These are phyloP conservation scores for Nannobrachium achirus DNA, from an alignment of 2,113 vertebrate genomes.

Conservation along the genomic window DNA sequence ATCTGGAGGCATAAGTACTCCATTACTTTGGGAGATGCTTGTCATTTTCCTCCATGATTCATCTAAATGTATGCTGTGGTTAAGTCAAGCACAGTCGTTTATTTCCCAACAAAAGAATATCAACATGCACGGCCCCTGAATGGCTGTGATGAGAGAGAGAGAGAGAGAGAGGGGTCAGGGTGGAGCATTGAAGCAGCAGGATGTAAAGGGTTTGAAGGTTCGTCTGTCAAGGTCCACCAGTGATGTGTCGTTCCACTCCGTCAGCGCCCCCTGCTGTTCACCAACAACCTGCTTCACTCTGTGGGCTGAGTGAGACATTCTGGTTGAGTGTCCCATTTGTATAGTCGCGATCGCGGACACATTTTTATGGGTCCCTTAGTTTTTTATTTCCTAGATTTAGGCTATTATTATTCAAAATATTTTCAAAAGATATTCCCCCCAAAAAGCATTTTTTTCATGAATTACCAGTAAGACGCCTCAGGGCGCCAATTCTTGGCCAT, in stretches of 20 bases:
- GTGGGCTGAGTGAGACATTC: conserved; percentile 49
- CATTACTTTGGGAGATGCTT: not conserved
- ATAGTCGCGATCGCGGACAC: too few relatives aligned
- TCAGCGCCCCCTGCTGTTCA: conserved; percentile 31
- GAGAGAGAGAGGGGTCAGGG: conserved; percentile 14
- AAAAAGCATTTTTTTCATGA: too few relatives aligned
- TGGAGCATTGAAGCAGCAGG: conserved; percentile 53
- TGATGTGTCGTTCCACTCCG: conserved; percentile 49
- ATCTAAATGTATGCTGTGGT: not conserved
- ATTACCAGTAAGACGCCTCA: too few relatives aligned
- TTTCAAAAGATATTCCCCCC: too few relatives aligned
- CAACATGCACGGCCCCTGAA: too few relatives aligned
- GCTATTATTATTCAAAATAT: too few relatives aligned
- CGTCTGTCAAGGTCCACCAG: conserved; percentile 11
- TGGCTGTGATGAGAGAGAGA: not conserved
- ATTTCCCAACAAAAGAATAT: too few relatives aligned
- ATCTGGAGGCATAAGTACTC: not conserved
- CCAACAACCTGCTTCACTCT: conserved; percentile 45
- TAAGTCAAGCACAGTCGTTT: not conserved
- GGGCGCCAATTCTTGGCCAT: too few relatives aligned
- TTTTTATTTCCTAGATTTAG: too few relatives aligned
- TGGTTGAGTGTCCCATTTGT: too few relatives aligned
- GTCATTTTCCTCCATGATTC: not conserved
- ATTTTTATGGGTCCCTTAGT: too few relatives aligned
- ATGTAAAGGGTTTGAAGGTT: conserved; percentile 2